Conservation (phyloP, 2,888 invertebrate genomes). For the Leptura quadrifasciata region DNA sequence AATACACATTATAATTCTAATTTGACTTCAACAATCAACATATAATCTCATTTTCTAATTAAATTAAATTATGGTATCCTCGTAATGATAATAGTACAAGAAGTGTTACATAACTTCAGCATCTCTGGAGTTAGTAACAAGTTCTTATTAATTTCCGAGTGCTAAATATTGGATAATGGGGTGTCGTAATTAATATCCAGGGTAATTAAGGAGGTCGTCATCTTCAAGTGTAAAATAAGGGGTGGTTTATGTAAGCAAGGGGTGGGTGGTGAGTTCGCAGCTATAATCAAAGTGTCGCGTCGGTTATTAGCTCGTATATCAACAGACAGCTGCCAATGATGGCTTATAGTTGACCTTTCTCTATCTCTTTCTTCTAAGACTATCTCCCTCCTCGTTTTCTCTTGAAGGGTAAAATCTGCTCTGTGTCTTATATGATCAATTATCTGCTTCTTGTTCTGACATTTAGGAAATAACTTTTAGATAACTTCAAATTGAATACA, state of each 20-base stretch:
- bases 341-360: conserved; percentile 69
- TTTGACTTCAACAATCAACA: no score
- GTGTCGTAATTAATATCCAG: conserved; percentile 51
- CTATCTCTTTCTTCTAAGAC: conserved; percentile 48
- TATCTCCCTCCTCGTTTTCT: conserved; percentile 40
- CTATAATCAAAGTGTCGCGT: conserved; percentile 69
- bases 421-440: conserved; percentile 71
- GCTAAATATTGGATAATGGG: conserved; percentile 42
- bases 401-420: conserved; percentile 42
- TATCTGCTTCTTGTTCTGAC: conserved; percentile 74
- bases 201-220: conserved; percentile 55
- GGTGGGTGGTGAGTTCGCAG: conserved; percentile 48
- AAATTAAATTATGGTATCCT: no score
- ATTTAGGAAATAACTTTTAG: conserved; percentile 72
- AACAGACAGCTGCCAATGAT: conserved; percentile 75
- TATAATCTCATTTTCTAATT: no score
- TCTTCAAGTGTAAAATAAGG: conserved; percentile 49
- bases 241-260: conserved; percentile 44
- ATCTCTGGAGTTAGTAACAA: background rate
- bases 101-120: background rate
- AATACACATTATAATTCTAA: no score
- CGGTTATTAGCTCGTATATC: conserved; percentile 75
- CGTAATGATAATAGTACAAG: background rate
- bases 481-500: conserved; percentile 58
- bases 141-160: background rate